Evolutionary conservation across 2,797 vertebrate species (phyloP).

Genomic region (Notoglanidium macrostoma): DNA sequence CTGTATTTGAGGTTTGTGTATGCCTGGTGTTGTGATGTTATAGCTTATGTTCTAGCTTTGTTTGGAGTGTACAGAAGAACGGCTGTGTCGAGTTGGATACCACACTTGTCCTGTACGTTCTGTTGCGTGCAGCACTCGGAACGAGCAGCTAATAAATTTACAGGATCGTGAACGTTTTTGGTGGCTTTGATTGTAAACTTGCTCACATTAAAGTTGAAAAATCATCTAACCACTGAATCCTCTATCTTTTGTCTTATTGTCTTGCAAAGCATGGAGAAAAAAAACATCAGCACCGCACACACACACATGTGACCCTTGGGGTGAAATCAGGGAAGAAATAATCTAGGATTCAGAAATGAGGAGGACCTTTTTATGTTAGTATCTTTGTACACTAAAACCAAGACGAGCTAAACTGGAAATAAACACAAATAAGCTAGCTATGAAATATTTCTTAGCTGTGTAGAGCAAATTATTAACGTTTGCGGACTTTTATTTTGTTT

Average conservation of each 20-base stretch:
- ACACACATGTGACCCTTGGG: neutral
- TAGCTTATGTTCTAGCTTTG: constrained; percentile 81
- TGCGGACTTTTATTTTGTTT: constrained; percentile 35
- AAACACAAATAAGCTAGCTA: neutral
- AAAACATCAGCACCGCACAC: too few relatives aligned
- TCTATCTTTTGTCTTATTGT: constrained; percentile 36
- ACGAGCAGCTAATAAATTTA: constrained; percentile 82
- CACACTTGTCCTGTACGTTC: constrained; percentile 81
- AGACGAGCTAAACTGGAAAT: neutral
- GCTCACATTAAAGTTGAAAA: constrained; percentile 65
- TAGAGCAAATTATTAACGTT: neutral
- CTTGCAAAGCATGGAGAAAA: neutral
- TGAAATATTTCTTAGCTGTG: neutral
- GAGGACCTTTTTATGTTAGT: neutral
- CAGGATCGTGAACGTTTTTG: constrained; percentile 81
- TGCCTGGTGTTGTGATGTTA: constrained; percentile 99
- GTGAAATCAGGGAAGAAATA: too few relatives aligned
- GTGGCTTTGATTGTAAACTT: constrained; percentile 67
- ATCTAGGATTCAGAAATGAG: neutral
- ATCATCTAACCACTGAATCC: constrained; percentile 37
- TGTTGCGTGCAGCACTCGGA: constrained; percentile 79
- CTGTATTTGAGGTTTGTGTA: constrained; percentile 88
- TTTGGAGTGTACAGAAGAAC: constrained; percentile 94
- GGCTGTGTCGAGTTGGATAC: constrained; percentile 80
- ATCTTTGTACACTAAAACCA: neutral